phyloP scores from a whole-genome alignment of 1,140 invertebrate genomes.

The Drosophila dunni region DNA sequence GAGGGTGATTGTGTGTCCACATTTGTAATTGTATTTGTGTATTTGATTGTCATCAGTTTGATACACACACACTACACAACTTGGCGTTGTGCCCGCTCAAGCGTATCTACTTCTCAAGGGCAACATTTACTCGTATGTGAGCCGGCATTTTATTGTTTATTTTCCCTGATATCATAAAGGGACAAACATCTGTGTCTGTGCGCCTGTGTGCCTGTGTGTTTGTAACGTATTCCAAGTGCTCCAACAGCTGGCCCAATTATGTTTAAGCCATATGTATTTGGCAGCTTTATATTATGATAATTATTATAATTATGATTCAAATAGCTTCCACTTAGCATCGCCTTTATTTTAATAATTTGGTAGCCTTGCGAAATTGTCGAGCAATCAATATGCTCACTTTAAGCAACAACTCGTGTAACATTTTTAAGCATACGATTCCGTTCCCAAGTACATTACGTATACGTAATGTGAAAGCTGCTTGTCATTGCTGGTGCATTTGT shows the following conservation, averaged over 20 bases:
- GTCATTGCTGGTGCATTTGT: slow-evolving; percentile 29
- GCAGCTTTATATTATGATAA: slow-evolving; percentile 55
- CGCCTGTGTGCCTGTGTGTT: slow-evolving; percentile 20
- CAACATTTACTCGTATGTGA: slow-evolving; percentile 69
- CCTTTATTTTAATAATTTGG: slow-evolving; percentile 31
- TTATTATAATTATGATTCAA: slow-evolving; percentile 45
- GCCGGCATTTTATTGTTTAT: slow-evolving; percentile 82
- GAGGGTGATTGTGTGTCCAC: slow-evolving; percentile 54
- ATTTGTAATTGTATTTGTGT: slow-evolving; percentile 83
- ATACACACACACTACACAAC: slow-evolving; percentile 46
- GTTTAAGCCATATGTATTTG: slow-evolving; percentile 45
- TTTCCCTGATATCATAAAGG: slow-evolving; percentile 72
- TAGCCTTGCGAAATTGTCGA: slow-evolving; percentile 8
- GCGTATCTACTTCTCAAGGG: slow-evolving; percentile 66
- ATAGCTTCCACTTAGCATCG: slow-evolving; percentile 5
- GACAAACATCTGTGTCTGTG: slow-evolving; percentile 42
- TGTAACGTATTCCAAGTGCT: slow-evolving; percentile 54
- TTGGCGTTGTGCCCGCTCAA: slow-evolving; percentile 41
- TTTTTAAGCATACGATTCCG: slow-evolving; percentile 3
- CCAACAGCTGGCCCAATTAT: slow-evolving; percentile 72
- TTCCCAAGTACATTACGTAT: slow-evolving; percentile 28
- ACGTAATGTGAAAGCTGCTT: slow-evolving; percentile 28
- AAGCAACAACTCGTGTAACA: neutral
- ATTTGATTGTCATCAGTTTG: slow-evolving; percentile 81
- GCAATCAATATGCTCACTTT: neutral